Conservation (phyloP, 2,797 vertebrate genomes). For the Labeo calbasu region DNA sequence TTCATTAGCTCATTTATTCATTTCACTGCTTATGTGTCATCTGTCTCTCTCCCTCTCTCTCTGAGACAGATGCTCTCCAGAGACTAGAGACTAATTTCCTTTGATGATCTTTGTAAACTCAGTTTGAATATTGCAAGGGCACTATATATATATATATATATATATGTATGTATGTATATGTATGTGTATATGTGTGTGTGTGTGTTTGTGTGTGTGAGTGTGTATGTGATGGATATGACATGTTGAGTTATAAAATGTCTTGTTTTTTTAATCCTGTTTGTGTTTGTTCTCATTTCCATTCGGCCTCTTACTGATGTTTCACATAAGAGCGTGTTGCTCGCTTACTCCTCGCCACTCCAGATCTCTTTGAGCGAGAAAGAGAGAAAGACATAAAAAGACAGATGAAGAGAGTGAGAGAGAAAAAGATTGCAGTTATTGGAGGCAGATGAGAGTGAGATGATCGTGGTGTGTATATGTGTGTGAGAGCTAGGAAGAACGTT, state of each 20-base stretch:
- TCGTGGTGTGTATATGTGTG: constrained; percentile 19
- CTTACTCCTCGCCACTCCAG: constrained; percentile 11
- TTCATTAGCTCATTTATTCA: constrained; percentile 10
- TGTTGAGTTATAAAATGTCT: not conserved
- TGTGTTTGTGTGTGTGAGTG: too few relatives aligned
- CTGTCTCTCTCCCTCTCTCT: constrained; percentile 37
- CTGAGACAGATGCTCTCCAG: constrained; percentile 51
- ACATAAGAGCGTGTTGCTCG: constrained; percentile 18
- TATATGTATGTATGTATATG: too few relatives aligned
- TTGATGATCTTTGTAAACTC: constrained; percentile 11
- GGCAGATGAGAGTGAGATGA: constrained; percentile 37
- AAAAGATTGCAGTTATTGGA: constrained; percentile 41
- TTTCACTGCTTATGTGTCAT: constrained; percentile 47
- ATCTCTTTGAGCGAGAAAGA: constrained; percentile 17
- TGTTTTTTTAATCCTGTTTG: constrained; percentile 18
- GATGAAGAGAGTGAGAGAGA: constrained; percentile 39
- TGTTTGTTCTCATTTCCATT: constrained; percentile 20
- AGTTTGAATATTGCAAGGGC: not conserved
- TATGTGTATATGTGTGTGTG: too few relatives aligned
- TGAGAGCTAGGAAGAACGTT: constrained; percentile 66
- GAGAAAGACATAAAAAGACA: constrained; percentile 20
- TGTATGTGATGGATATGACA: not conserved
- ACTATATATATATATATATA: not conserved
- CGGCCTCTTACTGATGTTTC: constrained; percentile 30
- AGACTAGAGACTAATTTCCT: constrained; percentile 26